A percentile compares a stretch with the other conserved stretches of the same genome.
phyloP scores from a whole-genome alignment of 2,888 invertebrate genomes.

The Hirtodrosophila cameraria region DNA sequence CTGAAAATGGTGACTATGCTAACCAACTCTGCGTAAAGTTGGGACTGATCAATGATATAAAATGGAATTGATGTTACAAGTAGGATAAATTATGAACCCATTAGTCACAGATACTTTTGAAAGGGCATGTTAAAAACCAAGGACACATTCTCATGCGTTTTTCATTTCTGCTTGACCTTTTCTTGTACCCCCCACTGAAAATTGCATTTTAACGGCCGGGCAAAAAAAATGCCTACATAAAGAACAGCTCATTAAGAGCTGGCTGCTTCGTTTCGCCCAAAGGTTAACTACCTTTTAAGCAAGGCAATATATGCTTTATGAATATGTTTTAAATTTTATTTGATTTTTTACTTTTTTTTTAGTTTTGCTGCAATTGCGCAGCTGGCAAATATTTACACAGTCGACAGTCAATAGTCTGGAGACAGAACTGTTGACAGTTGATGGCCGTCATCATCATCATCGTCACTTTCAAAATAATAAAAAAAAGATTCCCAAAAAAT shows the following conservation, averaged over 20 bases:
- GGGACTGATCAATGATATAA: neutral
- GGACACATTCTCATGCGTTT: neutral
- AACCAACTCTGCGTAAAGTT: neutral
- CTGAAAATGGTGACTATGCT: neutral
- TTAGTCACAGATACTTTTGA: slow-evolving; percentile 8
- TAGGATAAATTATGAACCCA: slow-evolving; percentile 3
- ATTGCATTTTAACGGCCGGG: slow-evolving; percentile 27
- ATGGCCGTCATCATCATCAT: slow-evolving; percentile 51
- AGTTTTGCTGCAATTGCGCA: slow-evolving; percentile 51
- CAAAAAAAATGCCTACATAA: slow-evolving; percentile 34
- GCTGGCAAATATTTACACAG: slow-evolving; percentile 66
- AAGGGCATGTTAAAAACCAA: slow-evolving; percentile 4
- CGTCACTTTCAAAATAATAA: slow-evolving; percentile 32
- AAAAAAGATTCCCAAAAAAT: slow-evolving; percentile 8
- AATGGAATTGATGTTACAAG: neutral
- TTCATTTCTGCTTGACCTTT: slow-evolving; percentile 31
- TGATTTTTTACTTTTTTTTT: slow-evolving; percentile 18
- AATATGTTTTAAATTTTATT: slow-evolving; percentile 34
- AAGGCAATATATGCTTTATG: slow-evolving; percentile 16
- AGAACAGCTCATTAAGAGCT: slow-evolving; percentile 38
- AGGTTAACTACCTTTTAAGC: slow-evolving; percentile 33
- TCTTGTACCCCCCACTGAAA: slow-evolving; percentile 18
- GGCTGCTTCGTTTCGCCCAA: slow-evolving; percentile 9
- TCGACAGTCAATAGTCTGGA: slow-evolving; percentile 28
- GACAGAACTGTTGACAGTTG: slow-evolving; percentile 66